Evolutionary conservation across 2,888 invertebrate species (phyloP), one percentile per base, ranked within the genome.

Genomic region (Sarcophaga subvicina): DNA sequence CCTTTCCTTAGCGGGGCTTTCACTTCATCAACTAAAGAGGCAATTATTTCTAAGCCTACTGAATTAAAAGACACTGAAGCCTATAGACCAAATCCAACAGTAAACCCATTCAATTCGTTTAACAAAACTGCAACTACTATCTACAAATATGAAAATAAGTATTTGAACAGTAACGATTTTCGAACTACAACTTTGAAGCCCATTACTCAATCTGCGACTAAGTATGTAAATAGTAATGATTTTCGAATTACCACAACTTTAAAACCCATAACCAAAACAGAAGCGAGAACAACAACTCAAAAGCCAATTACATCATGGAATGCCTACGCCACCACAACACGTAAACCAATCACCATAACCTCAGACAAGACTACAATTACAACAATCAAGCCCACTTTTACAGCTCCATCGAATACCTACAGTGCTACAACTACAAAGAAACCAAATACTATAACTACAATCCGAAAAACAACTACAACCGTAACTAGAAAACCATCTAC

Each of bases 1-100:
- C 84, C 69, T 87, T 91, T 88, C 88, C 62, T 82, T 1, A 75
- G 14, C 62, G 79, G 63, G 2, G 62, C 12, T 4, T 78, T 49
- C 11, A 62, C 17, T 60, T 22, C 63, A 17, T 45, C 2, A 71
- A 47, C 60, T 25, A 14, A 6, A 17, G 63, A 69, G 11, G 49
- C 49, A 8, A 12, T 72, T 5, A 20, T 63, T 12, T 12, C 49
- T 10, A 81, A 82, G 14, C n/a, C 80, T 22, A 14, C 12, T 45
- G 17, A 67, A 69, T n/a, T 10, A 37, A 66, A 11, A 67, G 49
- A 2, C 54, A 54, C 12, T 37, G 27, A 27, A 10, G 0, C 54
- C 14, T 75, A 14, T 14, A 62, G 37, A 25, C 75, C 20, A 37
- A 80, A 66, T 66, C 72, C 54, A 54, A 54, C 17, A 54, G 14